A percentile compares a stretch with the other conserved stretches of the same genome.
Conservation (phyloP, 2,113 vertebrate species). For the Myocastor coypus region DNA sequence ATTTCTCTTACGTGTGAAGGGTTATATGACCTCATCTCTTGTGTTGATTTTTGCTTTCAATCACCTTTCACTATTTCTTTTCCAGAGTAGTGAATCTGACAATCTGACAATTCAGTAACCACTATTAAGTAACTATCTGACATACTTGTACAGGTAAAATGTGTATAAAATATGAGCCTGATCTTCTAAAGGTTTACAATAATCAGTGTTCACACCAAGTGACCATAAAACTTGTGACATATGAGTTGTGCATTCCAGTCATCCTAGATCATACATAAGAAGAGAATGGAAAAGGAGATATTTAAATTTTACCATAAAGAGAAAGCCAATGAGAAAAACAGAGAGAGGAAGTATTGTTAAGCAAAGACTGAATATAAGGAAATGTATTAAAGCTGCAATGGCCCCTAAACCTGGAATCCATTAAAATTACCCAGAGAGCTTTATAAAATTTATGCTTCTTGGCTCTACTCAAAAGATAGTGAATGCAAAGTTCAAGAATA, state of each 20-base stretch:
- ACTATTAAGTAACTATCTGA: neutral
- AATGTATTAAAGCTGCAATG: neutral
- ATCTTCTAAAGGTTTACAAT: neutral
- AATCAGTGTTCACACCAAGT: neutral
- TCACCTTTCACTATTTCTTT: neutral
- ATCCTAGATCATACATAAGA: neutral
- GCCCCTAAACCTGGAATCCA: neutral
- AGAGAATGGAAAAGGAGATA: neutral
- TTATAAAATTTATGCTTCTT: constrained; percentile 59
- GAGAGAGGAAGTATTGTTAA: neutral
- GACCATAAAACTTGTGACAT: constrained; percentile 12
- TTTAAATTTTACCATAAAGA: neutral
- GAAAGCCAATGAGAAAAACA: constrained; percentile 67
- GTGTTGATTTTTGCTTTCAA: neutral
- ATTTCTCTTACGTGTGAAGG: neutral
- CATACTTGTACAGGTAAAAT: neutral
- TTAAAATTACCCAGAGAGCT: constrained; percentile 58
- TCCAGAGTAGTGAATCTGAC: neutral
- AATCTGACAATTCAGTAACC: neutral
- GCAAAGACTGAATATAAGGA: neutral
- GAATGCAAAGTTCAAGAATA: neutral
- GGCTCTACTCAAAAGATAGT: neutral
- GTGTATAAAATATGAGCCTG: neutral
- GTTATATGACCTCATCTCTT: neutral
- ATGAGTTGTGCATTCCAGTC: neutral